Evolutionary conservation across 2,113 vertebrate genomes (phyloP).

Genomic region (Ictalurus furcatus): DNA sequence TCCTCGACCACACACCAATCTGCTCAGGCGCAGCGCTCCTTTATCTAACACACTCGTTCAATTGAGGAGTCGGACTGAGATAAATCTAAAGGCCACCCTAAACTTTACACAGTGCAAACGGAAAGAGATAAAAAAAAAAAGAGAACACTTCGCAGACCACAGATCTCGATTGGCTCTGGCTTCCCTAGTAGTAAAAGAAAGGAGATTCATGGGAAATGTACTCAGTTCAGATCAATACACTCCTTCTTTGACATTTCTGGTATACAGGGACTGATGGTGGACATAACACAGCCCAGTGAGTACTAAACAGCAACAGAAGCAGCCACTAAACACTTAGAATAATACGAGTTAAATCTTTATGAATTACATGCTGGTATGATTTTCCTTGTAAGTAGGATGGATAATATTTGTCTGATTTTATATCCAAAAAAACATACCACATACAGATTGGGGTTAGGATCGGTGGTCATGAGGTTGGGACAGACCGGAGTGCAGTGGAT

Average conservation of each 20-base stretch:
- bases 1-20: conserved; percentile 23
- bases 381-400: neutral
- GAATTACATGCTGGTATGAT: neutral
- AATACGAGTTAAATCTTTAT: neutral
- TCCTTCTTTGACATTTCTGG: neutral
- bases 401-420: neutral
- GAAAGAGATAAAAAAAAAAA: neutral
- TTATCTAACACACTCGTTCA: conserved; percentile 30
- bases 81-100: conserved; percentile 17
- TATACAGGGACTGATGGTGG: neutral
- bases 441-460: neutral
- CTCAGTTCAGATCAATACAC: neutral
- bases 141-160: neutral
- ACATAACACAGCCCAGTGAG: neutral
- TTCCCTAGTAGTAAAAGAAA: neutral
- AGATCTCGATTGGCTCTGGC: neutral
- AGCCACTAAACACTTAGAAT: neutral
- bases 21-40: neutral
- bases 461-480: neutral
- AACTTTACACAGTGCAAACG: neutral
- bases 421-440: neutral
- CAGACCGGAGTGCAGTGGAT: neutral
- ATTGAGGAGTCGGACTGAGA: conserved; percentile 16
- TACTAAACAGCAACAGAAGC: neutral
- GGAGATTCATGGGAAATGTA: neutral